These are phyloP conservation scores for Rhipidura dahli DNA, from an alignment of 2,113 vertebrate genomes.

Conservation along the genomic window DNA sequence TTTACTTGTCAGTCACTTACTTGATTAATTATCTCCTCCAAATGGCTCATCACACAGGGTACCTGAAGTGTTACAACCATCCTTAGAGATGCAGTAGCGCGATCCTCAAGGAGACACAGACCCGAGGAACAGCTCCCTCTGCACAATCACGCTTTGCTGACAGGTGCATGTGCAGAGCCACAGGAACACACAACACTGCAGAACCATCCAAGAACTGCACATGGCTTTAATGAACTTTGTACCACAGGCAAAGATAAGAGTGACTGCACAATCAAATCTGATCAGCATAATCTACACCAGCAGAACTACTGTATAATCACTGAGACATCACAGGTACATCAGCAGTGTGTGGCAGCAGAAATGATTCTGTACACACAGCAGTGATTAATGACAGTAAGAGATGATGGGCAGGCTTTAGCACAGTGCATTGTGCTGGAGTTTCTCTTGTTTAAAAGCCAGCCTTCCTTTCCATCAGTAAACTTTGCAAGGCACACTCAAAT, in stretches of 20 bases:
- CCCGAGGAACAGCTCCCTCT: not conserved
- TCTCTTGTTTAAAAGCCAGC: not conserved
- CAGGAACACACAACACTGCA: not conserved
- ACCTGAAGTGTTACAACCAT: not conserved
- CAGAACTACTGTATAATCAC: not conserved
- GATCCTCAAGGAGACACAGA: not conserved
- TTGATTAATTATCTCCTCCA: slow-evolving; percentile 18
- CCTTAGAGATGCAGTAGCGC: not conserved
- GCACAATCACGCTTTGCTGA: not conserved
- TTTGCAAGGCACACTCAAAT: not conserved
- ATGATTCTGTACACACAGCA: not conserved
- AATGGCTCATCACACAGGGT: not conserved
- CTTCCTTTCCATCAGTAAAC: not conserved
- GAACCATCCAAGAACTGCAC: not conserved
- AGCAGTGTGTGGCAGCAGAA: not conserved
- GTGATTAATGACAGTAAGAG: not conserved
- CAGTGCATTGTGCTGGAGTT: not conserved
- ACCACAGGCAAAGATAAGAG: not conserved
- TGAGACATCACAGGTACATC: not conserved
- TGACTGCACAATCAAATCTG: not conserved
- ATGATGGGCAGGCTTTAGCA: not conserved
- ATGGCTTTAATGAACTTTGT: not conserved
- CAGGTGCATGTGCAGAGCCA: not conserved
- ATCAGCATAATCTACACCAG: not conserved
- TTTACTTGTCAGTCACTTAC: slow-evolving; percentile 33